A percentile compares a stretch with the other conserved stretches of the same genome.
Conservation (phyloP, 2,888 invertebrate genomes). For the Eupithecia tripunctaria region DNA sequence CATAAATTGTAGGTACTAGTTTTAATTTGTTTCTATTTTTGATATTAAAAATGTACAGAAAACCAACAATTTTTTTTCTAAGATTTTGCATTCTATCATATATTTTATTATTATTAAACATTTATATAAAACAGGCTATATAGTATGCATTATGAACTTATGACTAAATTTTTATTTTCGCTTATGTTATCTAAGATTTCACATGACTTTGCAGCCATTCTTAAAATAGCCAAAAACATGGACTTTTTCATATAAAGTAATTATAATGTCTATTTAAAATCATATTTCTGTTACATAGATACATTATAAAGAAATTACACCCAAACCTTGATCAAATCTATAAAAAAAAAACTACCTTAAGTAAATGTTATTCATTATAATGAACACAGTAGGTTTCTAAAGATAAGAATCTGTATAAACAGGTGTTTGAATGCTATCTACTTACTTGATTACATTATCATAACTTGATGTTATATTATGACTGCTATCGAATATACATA, state of each 20-base stretch:
- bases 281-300: conserved; percentile 1
- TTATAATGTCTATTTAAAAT: not conserved
- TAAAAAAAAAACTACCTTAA: not conserved
- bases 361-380: not conserved
- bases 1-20: not conserved
- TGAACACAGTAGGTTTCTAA: conserved; percentile 9
- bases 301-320: not conserved
- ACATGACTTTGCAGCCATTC: not conserved
- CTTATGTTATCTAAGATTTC: conserved; percentile 2
- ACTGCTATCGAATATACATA: not conserved
- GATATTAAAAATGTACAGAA: not conserved
- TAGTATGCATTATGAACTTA: not conserved
- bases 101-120: not conserved
- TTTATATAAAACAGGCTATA: not conserved
- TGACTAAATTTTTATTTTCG: not conserved
- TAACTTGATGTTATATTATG: not conserved
- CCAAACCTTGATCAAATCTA: conserved; percentile 4
- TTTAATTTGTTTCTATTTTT: not conserved
- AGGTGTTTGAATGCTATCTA: not conserved
- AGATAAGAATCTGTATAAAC: conserved; percentile 12
- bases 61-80: not conserved
- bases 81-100: not conserved
- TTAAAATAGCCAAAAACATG: not conserved
- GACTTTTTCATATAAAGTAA: not conserved
- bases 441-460: conserved; percentile 1